Evolutionary conservation across 2,113 vertebrate species (phyloP), one percentile per base, ranked within the genome.

Genomic region (Tonatia bakeri): DNA sequence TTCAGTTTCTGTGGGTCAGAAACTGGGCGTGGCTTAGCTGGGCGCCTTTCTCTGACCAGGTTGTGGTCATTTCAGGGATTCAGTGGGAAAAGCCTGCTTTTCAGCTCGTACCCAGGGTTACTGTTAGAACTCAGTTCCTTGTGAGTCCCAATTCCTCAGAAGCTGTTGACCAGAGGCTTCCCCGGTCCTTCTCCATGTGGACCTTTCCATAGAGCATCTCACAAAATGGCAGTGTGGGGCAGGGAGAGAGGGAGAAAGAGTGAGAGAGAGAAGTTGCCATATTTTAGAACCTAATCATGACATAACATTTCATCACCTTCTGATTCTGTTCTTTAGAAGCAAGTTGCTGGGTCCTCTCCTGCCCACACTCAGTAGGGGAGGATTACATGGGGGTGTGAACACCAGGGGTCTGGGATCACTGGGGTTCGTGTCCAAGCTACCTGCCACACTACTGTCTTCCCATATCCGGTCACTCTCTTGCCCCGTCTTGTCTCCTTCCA

Each of bases 21-120:
- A 14, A 13, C 64, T 33, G 28, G 7, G 20, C 40, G 4, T n/a
- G 10, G 8, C 28, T 19, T 45, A 7, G 3, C 50, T 20, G 50
- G 4, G 5, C 11, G 14, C 13, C 16, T 56, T 61, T 61, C 26
- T 59, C 7, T 31, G 1, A 6, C 26, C 5, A 33, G 19, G 8
- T 19, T 33, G 8, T 7, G 20, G n/a, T 38, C 76, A 22, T 28
- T 14, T 52, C 26, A 15, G 33, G 36, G 4, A 17, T 76, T 2
- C 7, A 0, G 7, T 38, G 22, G 56, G 38, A 28, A 65, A 17
- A 17, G 11, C 22, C 45, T 47, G 33, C 31, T 40, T 79, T 73
- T 31, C 24, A 31, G 45, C 4, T 85, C 67, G 36, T 1, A 0
- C 11, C 7, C 8, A 10, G 1, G 0, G 14, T 13, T 2, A 9